A percentile compares a stretch with the other conserved stretches of the same genome.
These are phyloP conservation scores for Aulostomus chinensis DNA, from an alignment of 2,797 vertebrate species.

Conservation along the genomic window DNA sequence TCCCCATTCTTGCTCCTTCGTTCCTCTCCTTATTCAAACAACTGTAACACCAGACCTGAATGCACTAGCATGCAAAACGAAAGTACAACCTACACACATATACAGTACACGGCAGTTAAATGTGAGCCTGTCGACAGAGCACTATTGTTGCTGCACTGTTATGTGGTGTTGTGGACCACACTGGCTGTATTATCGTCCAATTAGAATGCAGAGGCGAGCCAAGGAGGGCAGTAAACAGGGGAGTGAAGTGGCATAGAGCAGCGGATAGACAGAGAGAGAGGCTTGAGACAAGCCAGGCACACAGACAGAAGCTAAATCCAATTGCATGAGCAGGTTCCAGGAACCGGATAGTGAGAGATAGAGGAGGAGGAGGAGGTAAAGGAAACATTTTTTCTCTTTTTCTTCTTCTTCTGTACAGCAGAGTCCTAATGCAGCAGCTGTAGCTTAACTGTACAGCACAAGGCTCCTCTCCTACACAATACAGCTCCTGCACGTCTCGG, in stretches of 20 bases:
- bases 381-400: conserved; percentile 2
- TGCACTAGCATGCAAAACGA: conserved; percentile 33
- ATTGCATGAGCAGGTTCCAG: conserved; percentile 71
- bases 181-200: conserved; percentile 60
- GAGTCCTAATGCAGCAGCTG: conserved; percentile 38
- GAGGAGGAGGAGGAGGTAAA: conserved; percentile 29
- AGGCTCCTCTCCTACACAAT: conserved; percentile 28
- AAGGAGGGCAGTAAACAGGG: conserved; percentile 45
- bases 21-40: conserved; percentile 39
- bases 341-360: conserved; percentile 61
- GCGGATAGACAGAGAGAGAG: conserved; percentile 23
- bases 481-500: conserved; percentile 21
- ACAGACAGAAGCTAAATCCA: conserved; percentile 73
- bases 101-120: conserved; percentile 16
- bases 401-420: conserved; percentile 19
- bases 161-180: conserved; percentile 59
- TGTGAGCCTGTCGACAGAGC: conserved; percentile 23
- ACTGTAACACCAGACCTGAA: conserved; percentile 41
- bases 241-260: conserved; percentile 37
- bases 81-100: conserved; percentile 28
- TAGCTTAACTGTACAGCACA: conserved; percentile 52
- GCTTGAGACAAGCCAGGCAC: conserved; percentile 73
- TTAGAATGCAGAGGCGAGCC: conserved; percentile 63
- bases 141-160: conserved; percentile 57
- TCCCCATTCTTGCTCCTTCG: conserved; percentile 26